Evolutionary conservation across 1,140 invertebrate genomes (phyloP).

Genomic region (Drosophila subobscura): DNA sequence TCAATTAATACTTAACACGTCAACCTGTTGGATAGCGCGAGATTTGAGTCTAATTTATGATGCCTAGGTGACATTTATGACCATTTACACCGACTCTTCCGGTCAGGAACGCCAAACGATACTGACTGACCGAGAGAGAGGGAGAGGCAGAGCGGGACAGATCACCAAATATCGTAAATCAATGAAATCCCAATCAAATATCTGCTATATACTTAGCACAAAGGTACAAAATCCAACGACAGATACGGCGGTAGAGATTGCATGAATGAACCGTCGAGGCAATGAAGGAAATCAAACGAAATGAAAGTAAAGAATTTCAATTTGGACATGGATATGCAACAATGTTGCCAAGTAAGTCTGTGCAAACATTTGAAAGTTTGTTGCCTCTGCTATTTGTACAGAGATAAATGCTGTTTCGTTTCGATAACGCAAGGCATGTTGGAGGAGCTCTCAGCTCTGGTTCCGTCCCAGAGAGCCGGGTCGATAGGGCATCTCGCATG

Average conservation of each 20-base stretch:
- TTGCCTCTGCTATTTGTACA: conserved; percentile 55
- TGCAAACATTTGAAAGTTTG: conserved; percentile 74
- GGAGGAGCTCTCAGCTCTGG: conserved; percentile 17
- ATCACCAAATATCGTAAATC: conserved; percentile 59
- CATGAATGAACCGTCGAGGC: conserved; percentile 45
- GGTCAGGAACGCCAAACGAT: conserved; percentile 20
- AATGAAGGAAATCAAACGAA: conserved; percentile 27
- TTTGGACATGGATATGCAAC: conserved; percentile 59
- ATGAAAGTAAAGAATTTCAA: conserved; percentile 19
- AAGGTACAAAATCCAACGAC: conserved; percentile 40
- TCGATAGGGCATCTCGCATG: conserved; percentile 65
- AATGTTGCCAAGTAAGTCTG: conserved; percentile 78
- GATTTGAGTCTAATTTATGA: conserved; percentile 44
- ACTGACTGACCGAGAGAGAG: not conserved
- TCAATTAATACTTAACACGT: conserved; percentile 6
- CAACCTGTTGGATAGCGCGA: conserved; percentile 49
- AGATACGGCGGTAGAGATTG: conserved; percentile 39
- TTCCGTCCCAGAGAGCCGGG: conserved; percentile 7
- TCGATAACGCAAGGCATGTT: conserved; percentile 49
- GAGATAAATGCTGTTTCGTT: conserved; percentile 55
- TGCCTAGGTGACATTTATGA: conserved; percentile 44
- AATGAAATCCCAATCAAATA: conserved; percentile 53
- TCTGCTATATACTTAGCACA: conserved; percentile 18
- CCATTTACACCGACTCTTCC: conserved; percentile 53
- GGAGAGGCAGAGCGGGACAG: not conserved